Evolutionary conservation across 2,113 vertebrate genomes (phyloP).

Genomic region (Alaudala cheleensis): DNA sequence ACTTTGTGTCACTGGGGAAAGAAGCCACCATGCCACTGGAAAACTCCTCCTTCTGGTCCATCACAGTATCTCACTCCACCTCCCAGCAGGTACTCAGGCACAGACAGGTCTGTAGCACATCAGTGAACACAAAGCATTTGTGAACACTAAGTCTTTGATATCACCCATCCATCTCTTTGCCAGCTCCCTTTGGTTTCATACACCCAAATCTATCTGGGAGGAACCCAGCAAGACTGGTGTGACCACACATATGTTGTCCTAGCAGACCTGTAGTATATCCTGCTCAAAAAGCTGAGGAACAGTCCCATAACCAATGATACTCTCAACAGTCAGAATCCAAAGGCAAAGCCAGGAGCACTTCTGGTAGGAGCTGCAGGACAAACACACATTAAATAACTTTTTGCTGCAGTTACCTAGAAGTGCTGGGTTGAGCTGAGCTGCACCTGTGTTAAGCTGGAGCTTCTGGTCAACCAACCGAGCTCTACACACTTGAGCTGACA

Average conservation of each 20-base stretch:
- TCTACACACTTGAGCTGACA: neutral
- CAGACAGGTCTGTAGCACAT: neutral
- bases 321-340: neutral
- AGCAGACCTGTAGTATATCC: neutral
- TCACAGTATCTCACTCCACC: neutral
- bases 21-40: accelerated
- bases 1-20: neutral
- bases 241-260: neutral
- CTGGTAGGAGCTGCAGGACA: neutral
- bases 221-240: neutral
- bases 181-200: neutral
- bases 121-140: neutral
- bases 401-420: neutral
- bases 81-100: neutral
- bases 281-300: neutral
- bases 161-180: neutral
- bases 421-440: neutral
- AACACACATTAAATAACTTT: neutral
- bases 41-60: neutral
- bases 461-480: neutral
- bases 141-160: neutral
- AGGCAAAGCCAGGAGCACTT: neutral
- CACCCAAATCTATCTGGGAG: neutral
- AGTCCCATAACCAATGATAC: neutral
- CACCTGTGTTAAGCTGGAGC: neutral